Percentiles rank a stretch among this genome's conserved stretches.
Evolutionary conservation across 2,113 vertebrate species (phyloP).

Genomic region (Oplegnathus fasciatus): DNA sequence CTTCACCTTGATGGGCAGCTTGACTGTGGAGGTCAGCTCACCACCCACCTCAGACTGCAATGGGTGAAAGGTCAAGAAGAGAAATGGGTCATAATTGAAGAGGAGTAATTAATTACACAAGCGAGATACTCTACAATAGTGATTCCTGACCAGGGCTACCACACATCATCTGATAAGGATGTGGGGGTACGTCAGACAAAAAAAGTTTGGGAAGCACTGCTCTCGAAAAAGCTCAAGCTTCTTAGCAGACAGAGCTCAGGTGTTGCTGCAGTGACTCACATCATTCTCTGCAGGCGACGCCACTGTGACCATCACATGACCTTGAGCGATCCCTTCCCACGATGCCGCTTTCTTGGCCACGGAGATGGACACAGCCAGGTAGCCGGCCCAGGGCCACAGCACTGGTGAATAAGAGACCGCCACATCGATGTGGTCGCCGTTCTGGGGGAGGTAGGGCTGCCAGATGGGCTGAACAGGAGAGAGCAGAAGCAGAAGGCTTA

Average conservation of each 20-base stretch:
- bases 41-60: constrained; percentile 89
- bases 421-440: constrained; percentile 96
- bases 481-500: background rate
- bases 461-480: constrained; percentile 91
- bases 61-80: background rate
- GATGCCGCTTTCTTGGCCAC: constrained; percentile 97
- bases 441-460: constrained; percentile 98
- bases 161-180: no score
- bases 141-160: background rate
- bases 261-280: constrained; percentile 80
- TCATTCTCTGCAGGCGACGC: constrained; percentile 93
- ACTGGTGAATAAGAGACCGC: constrained; percentile 95
- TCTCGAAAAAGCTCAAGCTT: background rate
- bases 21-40: constrained; percentile 94
- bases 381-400: constrained; percentile 98
- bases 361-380: constrained; percentile 97
- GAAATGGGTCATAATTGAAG: background rate
- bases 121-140: background rate
- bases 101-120: background rate
- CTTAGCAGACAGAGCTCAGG: background rate
- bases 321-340: constrained; percentile 97
- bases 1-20: constrained; percentile 97
- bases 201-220: background rate
- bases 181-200: no score
- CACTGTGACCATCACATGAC: constrained; percentile 96